Evolutionary conservation across 2,888 invertebrate species (phyloP), one percentile per base, ranked within the genome.

Genomic region (Lepidocyrtinus sp.): DNA sequence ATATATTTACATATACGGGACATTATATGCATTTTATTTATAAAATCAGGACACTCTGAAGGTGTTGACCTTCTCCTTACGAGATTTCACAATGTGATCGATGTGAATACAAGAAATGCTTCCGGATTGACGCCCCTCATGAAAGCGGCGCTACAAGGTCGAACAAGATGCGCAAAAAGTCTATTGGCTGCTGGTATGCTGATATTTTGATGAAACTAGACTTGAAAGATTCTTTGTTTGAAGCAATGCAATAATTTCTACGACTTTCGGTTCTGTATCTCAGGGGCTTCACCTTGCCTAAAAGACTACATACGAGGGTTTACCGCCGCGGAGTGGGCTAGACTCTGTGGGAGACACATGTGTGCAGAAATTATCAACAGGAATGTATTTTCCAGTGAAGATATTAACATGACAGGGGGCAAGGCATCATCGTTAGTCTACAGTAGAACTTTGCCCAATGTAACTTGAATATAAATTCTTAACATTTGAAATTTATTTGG

Each of bases 241-340:
- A 17, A 17, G 17, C 22, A 9, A 17, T 15, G 17, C 5, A 19
- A 59, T 59, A n/a, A n/a, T n/a, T n/a, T n/a, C n/a, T n/a, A n/a
- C n/a, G n/a, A n/a, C n/a, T n/a, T n/a, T n/a, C n/a, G n/a, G n/a
- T n/a, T n/a, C n/a, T n/a, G n/a, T n/a, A 83, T 36, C 88, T 26
- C 88, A 94, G 93, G 93, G 84, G 93, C 93, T 12, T 93, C 93
- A 87, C 92, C 93, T 2, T 91, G 92, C 12, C 89, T 93, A 83
- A 89, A 92, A 65, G 94, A 94, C 88, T 90, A 91, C 84, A 93
- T 93, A 0, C 90, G 93, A 65, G 92, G 93, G 15, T 89, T 93
- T 62, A 90, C 93, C 78, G 93, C 94, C 0, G 92, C 93, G 86
- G 93, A 94, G 88, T 94, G 94, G 94, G 94, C 94, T 0, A 89